These are phyloP conservation scores for Quadroppia sp. DNA, from an alignment of 2,888 invertebrate species.

Conservation along the genomic window DNA sequence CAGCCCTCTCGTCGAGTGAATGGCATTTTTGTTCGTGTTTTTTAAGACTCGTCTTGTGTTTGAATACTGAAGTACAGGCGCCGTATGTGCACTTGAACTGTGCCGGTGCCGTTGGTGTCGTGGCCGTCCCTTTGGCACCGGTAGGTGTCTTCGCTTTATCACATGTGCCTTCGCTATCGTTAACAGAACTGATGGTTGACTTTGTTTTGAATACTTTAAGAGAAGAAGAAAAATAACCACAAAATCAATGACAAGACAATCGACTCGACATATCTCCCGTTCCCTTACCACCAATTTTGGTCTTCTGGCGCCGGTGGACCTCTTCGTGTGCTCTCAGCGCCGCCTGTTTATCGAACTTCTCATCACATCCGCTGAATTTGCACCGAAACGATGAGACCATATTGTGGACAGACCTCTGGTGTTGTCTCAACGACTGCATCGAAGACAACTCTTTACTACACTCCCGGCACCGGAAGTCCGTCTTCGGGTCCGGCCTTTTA, in stretches of 20 bases:
- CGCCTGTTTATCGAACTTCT: background rate
- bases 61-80: background rate
- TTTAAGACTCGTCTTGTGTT: background rate
- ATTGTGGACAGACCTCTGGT: background rate
- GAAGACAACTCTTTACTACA: background rate
- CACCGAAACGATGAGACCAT: constrained; percentile 3
- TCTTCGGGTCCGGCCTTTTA: background rate
- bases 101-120: background rate
- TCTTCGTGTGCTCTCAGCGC: background rate
- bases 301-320: background rate
- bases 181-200: too few species aligned
- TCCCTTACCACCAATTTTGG: background rate
- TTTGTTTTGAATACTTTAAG: too few species aligned
- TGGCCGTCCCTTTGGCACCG: background rate
- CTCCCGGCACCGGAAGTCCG: background rate
- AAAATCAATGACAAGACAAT: too few species aligned
- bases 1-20: background rate
- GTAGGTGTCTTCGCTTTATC: background rate
- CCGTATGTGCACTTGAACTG: background rate
- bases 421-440: background rate
- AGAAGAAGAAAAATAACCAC: too few species aligned
- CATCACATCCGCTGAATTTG: background rate
- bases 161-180: background rate
- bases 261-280: too few species aligned
- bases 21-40: constrained; percentile 13